Evolutionary conservation across 2,888 invertebrate species (phyloP).

Genomic region (Epiblema foenella): DNA sequence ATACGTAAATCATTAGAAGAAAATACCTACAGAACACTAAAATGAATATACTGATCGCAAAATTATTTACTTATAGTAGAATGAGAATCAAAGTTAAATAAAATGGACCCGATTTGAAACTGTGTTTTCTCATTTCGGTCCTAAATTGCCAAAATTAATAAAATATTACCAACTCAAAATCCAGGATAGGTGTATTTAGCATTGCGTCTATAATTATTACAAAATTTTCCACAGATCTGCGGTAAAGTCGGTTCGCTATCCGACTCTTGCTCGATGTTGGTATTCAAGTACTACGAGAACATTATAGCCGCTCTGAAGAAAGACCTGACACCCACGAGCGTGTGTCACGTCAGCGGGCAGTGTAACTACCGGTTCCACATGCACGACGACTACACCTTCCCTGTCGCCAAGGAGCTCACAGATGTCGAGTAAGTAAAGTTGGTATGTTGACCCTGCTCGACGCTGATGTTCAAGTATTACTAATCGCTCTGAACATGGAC

Average conservation of each 20-base stretch:
- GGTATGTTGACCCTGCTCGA: conserved; percentile 85
- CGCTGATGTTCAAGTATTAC: conserved; percentile 89
- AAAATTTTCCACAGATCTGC: conserved; percentile 80
- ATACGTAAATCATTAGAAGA: too few relatives aligned
- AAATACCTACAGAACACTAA: too few relatives aligned
- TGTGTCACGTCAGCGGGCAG: conserved; percentile 92
- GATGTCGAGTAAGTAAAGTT: conserved; percentile 78
- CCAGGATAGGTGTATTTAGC: too few relatives aligned
- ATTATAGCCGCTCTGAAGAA: conserved; percentile 87
- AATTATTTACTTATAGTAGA: too few relatives aligned
- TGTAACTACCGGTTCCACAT: conserved; percentile 88
- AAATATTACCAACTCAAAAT: too few relatives aligned
- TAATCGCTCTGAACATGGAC: conserved; percentile 86
- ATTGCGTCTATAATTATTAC: not conserved
- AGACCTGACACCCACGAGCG: conserved; percentile 86
- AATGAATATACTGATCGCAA: too few relatives aligned
- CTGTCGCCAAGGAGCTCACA: conserved; percentile 82
- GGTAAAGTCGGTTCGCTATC: conserved; percentile 89
- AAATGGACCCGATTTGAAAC: too few relatives aligned
- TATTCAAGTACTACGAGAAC: conserved; percentile 89
- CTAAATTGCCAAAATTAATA: too few relatives aligned
- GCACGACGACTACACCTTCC: conserved; percentile 85
- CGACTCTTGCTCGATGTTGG: conserved; percentile 91
- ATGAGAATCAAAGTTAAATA: too few relatives aligned
- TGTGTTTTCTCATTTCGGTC: too few relatives aligned